A percentile compares a stretch with the other conserved stretches of the same genome.
Evolutionary conservation across 2,113 vertebrate genomes (phyloP).

Genomic region (Actenoides lindsayi): DNA sequence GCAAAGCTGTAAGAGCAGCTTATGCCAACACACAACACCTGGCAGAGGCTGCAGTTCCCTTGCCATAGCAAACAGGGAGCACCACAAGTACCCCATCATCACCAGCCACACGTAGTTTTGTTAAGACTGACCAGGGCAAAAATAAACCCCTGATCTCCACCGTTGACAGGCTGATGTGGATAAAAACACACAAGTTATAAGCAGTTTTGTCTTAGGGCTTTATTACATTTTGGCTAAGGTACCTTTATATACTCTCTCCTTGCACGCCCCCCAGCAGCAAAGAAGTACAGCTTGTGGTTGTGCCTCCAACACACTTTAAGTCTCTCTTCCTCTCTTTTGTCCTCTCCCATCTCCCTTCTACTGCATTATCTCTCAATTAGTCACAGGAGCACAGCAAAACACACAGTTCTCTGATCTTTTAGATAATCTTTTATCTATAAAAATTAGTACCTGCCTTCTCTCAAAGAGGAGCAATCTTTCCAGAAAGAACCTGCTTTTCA

Average conservation of each 20-base stretch:
- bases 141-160: neutral
- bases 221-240: neutral
- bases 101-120: neutral
- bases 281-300: neutral
- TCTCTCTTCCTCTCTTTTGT: neutral
- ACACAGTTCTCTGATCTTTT: neutral
- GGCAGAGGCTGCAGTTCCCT: neutral
- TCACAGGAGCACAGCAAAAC: neutral
- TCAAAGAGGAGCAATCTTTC: neutral
- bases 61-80: neutral
- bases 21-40: accelerated
- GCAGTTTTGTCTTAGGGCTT: neutral
- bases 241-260: neutral
- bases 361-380: neutral
- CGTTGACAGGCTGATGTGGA: neutral
- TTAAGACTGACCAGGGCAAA: neutral
- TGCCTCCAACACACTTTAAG: neutral
- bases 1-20: neutral
- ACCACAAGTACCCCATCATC: neutral
- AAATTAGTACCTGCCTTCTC: neutral
- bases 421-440: neutral
- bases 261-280: neutral
- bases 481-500: neutral
- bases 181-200: neutral
- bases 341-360: neutral